A percentile compares a stretch with the other conserved stretches of the same genome.
Evolutionary conservation across 2,113 vertebrate genomes (phyloP).

Genomic region (Apodemus sylvaticus): DNA sequence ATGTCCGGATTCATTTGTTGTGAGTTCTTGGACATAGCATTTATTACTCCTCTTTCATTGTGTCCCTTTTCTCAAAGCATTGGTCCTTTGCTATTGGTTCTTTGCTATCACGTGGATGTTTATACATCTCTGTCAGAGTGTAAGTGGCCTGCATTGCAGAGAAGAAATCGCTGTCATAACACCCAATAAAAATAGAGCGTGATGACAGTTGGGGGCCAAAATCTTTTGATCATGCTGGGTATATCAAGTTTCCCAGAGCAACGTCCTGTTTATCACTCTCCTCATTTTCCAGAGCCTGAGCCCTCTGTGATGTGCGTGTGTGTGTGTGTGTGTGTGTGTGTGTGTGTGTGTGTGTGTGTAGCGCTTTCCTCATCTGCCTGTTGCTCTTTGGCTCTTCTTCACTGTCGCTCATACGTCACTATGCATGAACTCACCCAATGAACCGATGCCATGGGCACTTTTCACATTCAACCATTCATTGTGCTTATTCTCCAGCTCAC

Average conservation of each 20-base stretch:
- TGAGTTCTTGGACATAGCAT: neutral
- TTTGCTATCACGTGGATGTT: neutral
- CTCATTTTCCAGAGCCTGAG: neutral
- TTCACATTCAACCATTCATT: constrained; percentile 29
- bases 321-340: neutral
- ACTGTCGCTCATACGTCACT: neutral
- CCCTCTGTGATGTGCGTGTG: neutral
- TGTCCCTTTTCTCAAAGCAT: neutral
- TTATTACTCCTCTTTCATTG: neutral
- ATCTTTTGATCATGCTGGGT: neutral
- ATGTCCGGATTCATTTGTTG: neutral
- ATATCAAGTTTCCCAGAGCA: neutral
- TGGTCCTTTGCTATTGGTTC: neutral
- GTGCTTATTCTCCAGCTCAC: neutral
- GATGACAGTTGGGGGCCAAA: neutral
- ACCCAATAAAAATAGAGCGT: neutral
- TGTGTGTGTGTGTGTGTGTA: neutral
- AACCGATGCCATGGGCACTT: neutral
- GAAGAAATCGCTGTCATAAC: neutral
- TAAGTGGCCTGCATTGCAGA: neutral
- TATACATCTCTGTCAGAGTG: neutral
- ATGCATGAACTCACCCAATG: neutral
- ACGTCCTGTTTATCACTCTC: too few species aligned
- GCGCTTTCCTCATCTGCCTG: neutral
- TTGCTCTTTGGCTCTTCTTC: neutral